Base-by-base conservation (phyloP, 2,113 vertebrate species). In the Apteryx mantelli region DNA sequence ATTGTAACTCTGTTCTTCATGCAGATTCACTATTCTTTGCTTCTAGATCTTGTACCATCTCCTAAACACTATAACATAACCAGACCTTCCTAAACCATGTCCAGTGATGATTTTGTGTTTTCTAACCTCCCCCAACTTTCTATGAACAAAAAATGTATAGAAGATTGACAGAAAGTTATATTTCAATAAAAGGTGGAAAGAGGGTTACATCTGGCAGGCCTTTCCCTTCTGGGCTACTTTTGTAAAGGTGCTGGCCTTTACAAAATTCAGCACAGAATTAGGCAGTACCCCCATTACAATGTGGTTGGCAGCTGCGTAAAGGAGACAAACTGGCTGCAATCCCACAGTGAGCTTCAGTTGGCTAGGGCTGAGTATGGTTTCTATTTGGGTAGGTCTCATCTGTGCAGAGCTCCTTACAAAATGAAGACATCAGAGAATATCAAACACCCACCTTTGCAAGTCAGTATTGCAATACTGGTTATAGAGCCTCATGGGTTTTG, bases 391-490 rank as follows among this genome's bases (percentile, higher is more conserved):
- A 70, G 24, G 30, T 42, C 21, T 77, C 36, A 18, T 25, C 32
- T 53, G 5, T 73, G 55, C 63, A 58, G 19, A 75, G 18, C 13
- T 92, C 55, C 48, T 32, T 64, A 50, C 5, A 68, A 86, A 86
- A 60, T 6, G 76, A 81, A 1, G 18, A 3, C 21, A 61, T 21
- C 15, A 55, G 73, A 77, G 34, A 81, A 48, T 81, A 88, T 61
- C 22, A 26, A 53, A 84, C 25, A 55, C 5, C 5, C 0, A 0
- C 36, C 22, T 20, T 22, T 55, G 40, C 10, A 71, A 50, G 36
- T 75, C 28, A 68, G 7, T 82, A 40, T 20, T 11, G 22, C 25
- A 19, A 4, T 28, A 25, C 8, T 30, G 34, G 28, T 52, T 19
- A 30, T 21, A 34, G 20, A 78, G 4, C 10, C 44, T 58, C 0